Evolutionary conservation across 2,888 invertebrate genomes (phyloP), one percentile per base, ranked within the genome.

Genomic region (Cephus sareptanus): DNA sequence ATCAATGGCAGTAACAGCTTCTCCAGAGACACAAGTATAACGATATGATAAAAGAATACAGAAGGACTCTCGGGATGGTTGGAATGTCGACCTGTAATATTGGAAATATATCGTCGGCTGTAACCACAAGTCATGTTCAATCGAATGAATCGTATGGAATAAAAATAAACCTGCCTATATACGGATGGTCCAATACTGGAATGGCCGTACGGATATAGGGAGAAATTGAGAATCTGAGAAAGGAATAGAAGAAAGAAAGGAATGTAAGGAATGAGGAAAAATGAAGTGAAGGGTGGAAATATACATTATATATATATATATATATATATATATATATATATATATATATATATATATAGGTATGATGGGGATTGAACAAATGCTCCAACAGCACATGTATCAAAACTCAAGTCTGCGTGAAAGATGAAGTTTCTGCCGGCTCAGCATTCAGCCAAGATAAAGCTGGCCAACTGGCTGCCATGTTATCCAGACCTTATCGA

Each of bases 81-180:
- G 85, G 85, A 85, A 89, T 87, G 88, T 89, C 87, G 87, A 86
- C 84, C 84, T 81, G 89, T 89, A 89, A 90, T 89, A 89, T 89
- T 84, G 85, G 84, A 86, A 87, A 90, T 89, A 89, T 89, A 89
- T 87, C 82, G 86, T 83, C 79, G 76, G 81, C 84, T 87, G 85
- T 88, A 88, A 89, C 88, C 87, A 87, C 90, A 86, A 90, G 89
- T 89, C 89, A 88, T 88, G 89, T 87, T 88, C 90, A 87, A 90
- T 89, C 89, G 89, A 88, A 89, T 85, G 89, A 89, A 89, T 87
- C 87, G 86, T 84, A 87, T 83, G 86, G 86, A 90, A 88, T 87
- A 89, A 89, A 89, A 89, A 88, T 89, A 89, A 87, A 88, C 85
- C 85, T 84, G 84, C 80, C 82, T 85, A 80, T 78, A 80, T 31